Conservation (phyloP, 2,888 invertebrate genomes). For the Trichacis sp. region DNA sequence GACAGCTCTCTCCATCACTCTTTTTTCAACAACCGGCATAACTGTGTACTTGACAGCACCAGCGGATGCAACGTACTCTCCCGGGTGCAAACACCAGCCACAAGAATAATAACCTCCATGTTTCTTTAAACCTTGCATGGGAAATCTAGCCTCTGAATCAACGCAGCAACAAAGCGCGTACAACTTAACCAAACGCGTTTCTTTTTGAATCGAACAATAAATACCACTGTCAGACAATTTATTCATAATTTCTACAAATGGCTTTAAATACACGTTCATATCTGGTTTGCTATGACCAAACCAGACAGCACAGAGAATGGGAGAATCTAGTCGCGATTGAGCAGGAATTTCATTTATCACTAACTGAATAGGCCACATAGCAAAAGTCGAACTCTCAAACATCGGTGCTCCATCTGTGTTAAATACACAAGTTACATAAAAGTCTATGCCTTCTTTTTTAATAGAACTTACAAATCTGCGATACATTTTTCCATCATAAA, state of each 20-base stretch:
- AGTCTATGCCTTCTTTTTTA: background rate
- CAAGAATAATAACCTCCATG: slow-evolving; percentile 26
- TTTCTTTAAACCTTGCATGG: slow-evolving; percentile 19
- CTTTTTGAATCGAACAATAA: slow-evolving; percentile 8
- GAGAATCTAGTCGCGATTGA: too few species aligned
- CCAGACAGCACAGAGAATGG: too few species aligned
- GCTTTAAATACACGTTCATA: slow-evolving; percentile 25
- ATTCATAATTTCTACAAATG: slow-evolving; percentile 26
- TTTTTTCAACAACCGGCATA: background rate
- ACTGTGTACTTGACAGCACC: slow-evolving; percentile 12
- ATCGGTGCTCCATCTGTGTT: slow-evolving; percentile 36
- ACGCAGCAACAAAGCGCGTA: slow-evolving; percentile 8
- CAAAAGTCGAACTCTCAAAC: slow-evolving; percentile 27
- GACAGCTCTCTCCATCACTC: background rate
- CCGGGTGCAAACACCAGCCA: slow-evolving; percentile 23
- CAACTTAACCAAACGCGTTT: slow-evolving; percentile 10
- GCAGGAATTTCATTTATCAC: background rate
- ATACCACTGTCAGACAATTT: slow-evolving; percentile 19
- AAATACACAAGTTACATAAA: slow-evolving; percentile 27
- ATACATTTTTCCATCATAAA: slow-evolving; percentile 30
- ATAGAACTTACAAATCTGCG: slow-evolving; percentile 15
- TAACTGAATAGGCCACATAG: slow-evolving; percentile 36
- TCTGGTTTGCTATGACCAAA: too few species aligned
- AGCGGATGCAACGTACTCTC: slow-evolving; percentile 12
- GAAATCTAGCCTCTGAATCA: slow-evolving; percentile 11